phyloP scores from a whole-genome alignment of 1,140 invertebrate species.

The Lordiphosa stackelbergi region DNA sequence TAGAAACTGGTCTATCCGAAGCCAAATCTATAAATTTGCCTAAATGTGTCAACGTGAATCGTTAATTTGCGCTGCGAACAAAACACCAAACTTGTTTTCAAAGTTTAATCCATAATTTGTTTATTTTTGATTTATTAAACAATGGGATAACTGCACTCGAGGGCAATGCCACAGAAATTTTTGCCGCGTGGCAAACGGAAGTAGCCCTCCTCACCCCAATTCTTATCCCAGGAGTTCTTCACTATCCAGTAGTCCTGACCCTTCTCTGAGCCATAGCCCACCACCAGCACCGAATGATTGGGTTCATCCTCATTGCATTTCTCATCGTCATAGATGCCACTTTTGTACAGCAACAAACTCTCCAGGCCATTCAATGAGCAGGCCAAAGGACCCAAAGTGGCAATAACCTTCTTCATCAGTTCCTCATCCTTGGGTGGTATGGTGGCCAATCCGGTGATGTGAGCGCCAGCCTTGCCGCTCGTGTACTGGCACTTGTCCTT shows the following conservation, averaged over 20 bases:
- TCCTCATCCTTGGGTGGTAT: slow-evolving; percentile 83
- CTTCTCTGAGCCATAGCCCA: slow-evolving; percentile 80
- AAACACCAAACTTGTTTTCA: no score
- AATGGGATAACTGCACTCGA: slow-evolving; percentile 71
- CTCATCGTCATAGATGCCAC: slow-evolving; percentile 81
- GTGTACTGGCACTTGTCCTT: slow-evolving; percentile 81
- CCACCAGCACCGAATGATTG: slow-evolving; percentile 81
- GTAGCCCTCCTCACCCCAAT: slow-evolving; percentile 87
- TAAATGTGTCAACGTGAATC: no score
- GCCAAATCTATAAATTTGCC: no score
- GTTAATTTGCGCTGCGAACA: no score
- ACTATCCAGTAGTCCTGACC: slow-evolving; percentile 87
- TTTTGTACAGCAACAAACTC: slow-evolving; percentile 88
- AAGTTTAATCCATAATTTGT: no score
- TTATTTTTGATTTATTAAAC: slow-evolving; percentile 29
- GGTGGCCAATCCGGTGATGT: slow-evolving; percentile 83
- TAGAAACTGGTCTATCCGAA: no score
- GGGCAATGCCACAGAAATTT: slow-evolving; percentile 82
- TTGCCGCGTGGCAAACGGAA: slow-evolving; percentile 83
- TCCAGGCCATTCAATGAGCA: slow-evolving; percentile 88
- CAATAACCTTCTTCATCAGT: slow-evolving; percentile 85
- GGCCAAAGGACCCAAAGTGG: slow-evolving; percentile 87
- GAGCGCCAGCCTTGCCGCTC: slow-evolving; percentile 79
- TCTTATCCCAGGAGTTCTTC: slow-evolving; percentile 86
- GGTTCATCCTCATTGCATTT: slow-evolving; percentile 77